Evolutionary conservation across 2,113 vertebrate genomes (phyloP).

Genomic region (Gallinago jamesoni): DNA sequence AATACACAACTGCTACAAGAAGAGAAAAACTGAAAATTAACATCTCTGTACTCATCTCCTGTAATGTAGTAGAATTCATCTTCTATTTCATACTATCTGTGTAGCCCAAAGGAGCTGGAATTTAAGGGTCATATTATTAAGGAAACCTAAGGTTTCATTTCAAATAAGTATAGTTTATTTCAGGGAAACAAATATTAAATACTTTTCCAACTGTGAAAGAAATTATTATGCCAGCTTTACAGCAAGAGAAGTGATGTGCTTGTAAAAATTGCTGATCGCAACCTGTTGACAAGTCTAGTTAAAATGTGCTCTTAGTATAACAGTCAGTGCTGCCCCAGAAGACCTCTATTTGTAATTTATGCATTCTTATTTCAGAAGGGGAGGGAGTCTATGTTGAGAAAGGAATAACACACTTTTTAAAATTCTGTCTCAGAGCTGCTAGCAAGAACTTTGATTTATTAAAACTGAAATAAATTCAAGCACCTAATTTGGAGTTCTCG

Average conservation of each 20-base stretch:
- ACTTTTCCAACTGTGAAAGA: slow-evolving; percentile 36
- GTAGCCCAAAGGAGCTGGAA: neutral
- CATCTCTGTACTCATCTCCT: neutral
- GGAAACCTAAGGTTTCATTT: slow-evolving; percentile 23
- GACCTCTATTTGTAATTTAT: slow-evolving; percentile 10
- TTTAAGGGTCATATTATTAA: slow-evolving; percentile 5
- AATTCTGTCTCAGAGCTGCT: slow-evolving; percentile 2
- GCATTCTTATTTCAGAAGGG: neutral
- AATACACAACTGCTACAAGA: neutral
- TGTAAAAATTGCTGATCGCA: slow-evolving; percentile 42
- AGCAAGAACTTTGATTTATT: slow-evolving; percentile 50
- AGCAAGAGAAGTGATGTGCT: neutral
- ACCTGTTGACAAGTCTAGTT: slow-evolving; percentile 51
- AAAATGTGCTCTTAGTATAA: slow-evolving; percentile 19
- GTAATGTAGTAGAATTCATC: neutral
- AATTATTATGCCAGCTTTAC: slow-evolving; percentile 46
- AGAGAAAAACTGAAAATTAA: slow-evolving; percentile 1
- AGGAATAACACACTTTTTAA: neutral
- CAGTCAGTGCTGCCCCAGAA: neutral
- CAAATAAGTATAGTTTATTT: neutral
- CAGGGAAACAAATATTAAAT: slow-evolving; percentile 49
- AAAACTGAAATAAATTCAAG: slow-evolving; percentile 54
- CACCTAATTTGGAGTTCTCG: slow-evolving; percentile 23
- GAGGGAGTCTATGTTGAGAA: neutral
- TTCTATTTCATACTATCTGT: neutral